Evolutionary conservation across 2,888 invertebrate species (phyloP), one percentile per base, ranked within the genome.

Genomic region (Argynnis bischoffii): DNA sequence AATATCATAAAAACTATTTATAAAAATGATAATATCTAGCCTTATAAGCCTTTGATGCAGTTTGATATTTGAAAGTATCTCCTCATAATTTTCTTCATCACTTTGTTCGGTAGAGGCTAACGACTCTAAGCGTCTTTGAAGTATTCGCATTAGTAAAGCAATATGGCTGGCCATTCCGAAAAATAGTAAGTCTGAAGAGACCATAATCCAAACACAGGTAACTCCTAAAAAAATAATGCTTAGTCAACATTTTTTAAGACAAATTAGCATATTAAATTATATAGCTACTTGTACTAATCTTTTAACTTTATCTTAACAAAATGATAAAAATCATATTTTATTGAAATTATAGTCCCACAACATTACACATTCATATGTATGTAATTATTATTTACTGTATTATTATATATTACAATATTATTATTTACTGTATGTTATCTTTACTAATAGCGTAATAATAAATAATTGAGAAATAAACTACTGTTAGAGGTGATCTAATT

Each of bases 131-230:
- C 86, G 82, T n/a, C 80, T 78, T 61, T 91, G 86, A 11, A 92
- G 80, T 6, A 91, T 75, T 3, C 85, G 79, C 63, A 92, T 74
- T 63, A 92, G 72, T 55, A 92, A 74, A 53, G 85, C 81, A 57
- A 92, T 90, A 77, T 92, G 91, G 74, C 90, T 91, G 1, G 92
- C 88, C 85, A 92, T 87, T 1, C 85, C 87, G 2, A 90, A 86
- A 75, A 92, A 89, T 48, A 92, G 75, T 54, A 92, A 81, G 75
- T 92, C 92, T 2, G 92, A 88, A 67, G 85, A 72, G 18, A 76
- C 46, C 74, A 75, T 76, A 50, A 76, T 71, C 75, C 75, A 76
- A 0, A 76, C 75, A 65, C 74, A 72, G 15, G 72, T 69, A 50
- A 74, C 69, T 16, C 75, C 75, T 76, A 15, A 18, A 63, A 69